Percentiles rank a stretch among this genome's conserved stretches.
Conservation (phyloP, 1,140 invertebrate species). For the Homalodisca vitripennis region DNA sequence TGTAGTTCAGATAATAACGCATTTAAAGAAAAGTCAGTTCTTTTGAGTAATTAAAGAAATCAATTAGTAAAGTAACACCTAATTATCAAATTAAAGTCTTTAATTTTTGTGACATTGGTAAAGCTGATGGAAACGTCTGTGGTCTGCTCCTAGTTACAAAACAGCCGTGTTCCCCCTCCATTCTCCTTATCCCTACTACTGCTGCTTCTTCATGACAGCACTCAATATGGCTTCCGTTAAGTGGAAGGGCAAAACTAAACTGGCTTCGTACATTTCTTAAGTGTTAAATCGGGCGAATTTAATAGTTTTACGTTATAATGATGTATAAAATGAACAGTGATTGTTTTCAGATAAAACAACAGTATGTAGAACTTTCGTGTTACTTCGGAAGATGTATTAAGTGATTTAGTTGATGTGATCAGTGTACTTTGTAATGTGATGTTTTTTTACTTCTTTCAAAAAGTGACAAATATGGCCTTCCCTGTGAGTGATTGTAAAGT, state of each 20-base stretch:
- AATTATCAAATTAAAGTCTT: not conserved
- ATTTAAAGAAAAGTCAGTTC: too few species aligned
- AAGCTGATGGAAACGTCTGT: slow-evolving; percentile 13
- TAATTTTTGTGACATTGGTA: slow-evolving; percentile 8
- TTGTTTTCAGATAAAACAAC: too few species aligned
- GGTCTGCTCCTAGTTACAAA: slow-evolving; percentile 15
- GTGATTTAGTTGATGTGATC: slow-evolving; percentile 28
- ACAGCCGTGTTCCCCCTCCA: slow-evolving; percentile 19
- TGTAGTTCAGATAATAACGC: too few species aligned
- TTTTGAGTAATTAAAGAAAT: too few species aligned
- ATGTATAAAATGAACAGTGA: too few species aligned
- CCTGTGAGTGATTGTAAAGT: too few species aligned
- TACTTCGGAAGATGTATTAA: too few species aligned
- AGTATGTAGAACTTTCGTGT: too few species aligned
- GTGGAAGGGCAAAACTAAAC: slow-evolving; percentile 13
- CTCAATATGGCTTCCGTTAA: slow-evolving; percentile 32
- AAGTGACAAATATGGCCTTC: slow-evolving; percentile 31
- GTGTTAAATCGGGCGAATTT: not conserved
- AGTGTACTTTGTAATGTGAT: slow-evolving; percentile 22
- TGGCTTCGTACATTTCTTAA: not conserved
- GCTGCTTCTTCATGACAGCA: slow-evolving; percentile 31
- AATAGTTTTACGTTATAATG: not conserved
- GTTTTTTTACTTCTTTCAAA: slow-evolving; percentile 28
- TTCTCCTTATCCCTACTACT: slow-evolving; percentile 12
- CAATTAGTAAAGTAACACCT: not conserved